Evolutionary conservation across 1,140 invertebrate genomes (phyloP).

Genomic region (Paracyclopina nana): DNA sequence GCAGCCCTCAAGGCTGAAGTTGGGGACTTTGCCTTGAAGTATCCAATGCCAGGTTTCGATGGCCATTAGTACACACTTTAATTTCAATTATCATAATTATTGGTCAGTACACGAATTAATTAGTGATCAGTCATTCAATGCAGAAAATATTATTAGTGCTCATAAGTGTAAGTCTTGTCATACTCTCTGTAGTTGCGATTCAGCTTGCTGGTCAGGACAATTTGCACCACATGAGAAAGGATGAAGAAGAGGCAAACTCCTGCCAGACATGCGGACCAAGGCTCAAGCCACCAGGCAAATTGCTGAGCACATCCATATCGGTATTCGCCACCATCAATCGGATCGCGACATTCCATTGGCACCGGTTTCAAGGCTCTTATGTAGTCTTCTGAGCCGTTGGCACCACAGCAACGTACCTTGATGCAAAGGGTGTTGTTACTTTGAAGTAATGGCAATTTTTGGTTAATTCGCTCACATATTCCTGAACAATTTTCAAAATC

Average conservation of each 20-base stretch:
- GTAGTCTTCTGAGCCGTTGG: constrained; percentile 57
- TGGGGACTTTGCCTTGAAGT: constrained; percentile 33
- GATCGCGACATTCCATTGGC: constrained; percentile 55
- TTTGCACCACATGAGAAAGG: background rate
- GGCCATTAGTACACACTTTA: constrained; percentile 28
- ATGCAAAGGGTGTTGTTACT: too few relatives aligned
- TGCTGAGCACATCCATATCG: constrained; percentile 65
- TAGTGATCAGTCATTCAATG: too few relatives aligned
- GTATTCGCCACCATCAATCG: constrained; percentile 62
- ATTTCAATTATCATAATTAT: too few relatives aligned
- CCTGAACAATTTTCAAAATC: background rate
- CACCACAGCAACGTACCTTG: constrained; percentile 46
- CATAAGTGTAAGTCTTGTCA: too few relatives aligned
- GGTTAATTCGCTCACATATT: background rate
- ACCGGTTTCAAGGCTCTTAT: constrained; percentile 46
- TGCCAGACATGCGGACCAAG: constrained; percentile 51
- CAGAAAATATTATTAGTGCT: too few relatives aligned
- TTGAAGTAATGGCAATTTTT: too few relatives aligned
- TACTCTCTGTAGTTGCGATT: too few relatives aligned
- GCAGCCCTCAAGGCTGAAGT: constrained; percentile 29
- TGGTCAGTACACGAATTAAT: too few relatives aligned
- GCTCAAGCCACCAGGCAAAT: constrained; percentile 58
- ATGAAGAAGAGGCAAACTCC: constrained; percentile 39
- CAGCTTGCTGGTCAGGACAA: background rate
- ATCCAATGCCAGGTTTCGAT: constrained; percentile 36